A percentile compares a stretch with the other conserved stretches of the same genome.
Conservation (phyloP, 2,797 vertebrate genomes). For the Cossypha heuglini region DNA sequence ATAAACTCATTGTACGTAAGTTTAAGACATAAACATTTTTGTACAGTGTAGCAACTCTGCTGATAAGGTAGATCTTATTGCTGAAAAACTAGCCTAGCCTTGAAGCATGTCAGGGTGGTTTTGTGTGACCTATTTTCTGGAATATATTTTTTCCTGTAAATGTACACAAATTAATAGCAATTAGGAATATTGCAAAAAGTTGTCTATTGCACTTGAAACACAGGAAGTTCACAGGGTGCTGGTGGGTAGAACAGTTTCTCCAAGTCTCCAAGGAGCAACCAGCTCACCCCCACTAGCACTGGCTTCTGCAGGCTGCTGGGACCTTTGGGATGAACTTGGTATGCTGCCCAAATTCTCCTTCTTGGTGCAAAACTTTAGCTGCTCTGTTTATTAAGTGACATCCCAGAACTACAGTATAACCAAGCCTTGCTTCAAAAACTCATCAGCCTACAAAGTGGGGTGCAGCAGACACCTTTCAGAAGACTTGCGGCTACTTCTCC, state of each 20-base stretch:
- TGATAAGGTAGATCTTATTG: background rate
- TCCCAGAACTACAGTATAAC: background rate
- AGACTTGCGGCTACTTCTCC: background rate
- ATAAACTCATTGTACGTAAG: background rate
- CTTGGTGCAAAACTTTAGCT: background rate
- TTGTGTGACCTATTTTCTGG: background rate
- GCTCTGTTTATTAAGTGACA: background rate
- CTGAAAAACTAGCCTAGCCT: background rate
- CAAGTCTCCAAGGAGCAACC: background rate
- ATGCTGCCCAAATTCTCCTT: background rate
- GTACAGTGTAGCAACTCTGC: background rate
- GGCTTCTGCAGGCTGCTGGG: background rate
- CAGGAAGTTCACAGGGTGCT: background rate
- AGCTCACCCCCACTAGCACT: background rate
- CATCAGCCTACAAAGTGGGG: fast-evolving
- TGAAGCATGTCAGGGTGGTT: fast-evolving
- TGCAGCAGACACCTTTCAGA: background rate
- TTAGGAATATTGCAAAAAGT: background rate
- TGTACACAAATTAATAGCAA: background rate
- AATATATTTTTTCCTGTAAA: background rate
- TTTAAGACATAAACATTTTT: background rate
- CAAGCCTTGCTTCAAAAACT: background rate
- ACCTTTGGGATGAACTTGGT: fast-evolving
- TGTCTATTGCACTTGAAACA: background rate
- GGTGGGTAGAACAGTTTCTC: background rate